A percentile compares a stretch with the other conserved stretches of the same genome.
phyloP scores from a whole-genome alignment of 2,113 vertebrate species.

The Cyanoliseus patagonus region DNA sequence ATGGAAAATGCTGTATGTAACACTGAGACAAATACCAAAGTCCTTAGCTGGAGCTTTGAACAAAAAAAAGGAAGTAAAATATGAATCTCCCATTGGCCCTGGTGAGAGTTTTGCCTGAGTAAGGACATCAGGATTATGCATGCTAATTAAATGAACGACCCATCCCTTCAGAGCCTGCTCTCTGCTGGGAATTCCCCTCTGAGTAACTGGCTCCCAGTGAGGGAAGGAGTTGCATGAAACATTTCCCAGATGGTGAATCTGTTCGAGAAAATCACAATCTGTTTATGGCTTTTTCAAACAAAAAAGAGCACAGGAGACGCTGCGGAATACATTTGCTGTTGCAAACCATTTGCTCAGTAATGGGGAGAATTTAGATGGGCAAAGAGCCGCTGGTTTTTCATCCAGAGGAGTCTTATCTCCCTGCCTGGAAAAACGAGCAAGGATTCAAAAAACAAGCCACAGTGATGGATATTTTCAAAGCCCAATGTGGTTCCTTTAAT shows the following conservation, averaged over 20 bases:
- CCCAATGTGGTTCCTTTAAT: neutral
- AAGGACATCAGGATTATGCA: conserved; percentile 45
- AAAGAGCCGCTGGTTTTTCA: neutral
- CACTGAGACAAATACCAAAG: conserved; percentile 43
- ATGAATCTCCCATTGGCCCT: conserved; percentile 1
- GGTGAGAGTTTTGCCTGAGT: conserved; percentile 59
- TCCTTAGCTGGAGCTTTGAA: conserved; percentile 19
- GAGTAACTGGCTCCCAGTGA: conserved; percentile 64
- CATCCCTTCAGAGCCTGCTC: conserved; percentile 55
- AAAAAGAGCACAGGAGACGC: conserved; percentile 53
- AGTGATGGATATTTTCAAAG: rapidly evolving
- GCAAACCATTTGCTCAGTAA: conserved; percentile 64
- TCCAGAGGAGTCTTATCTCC: neutral
- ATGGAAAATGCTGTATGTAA: neutral
- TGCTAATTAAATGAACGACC: conserved; percentile 61
- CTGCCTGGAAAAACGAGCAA: neutral
- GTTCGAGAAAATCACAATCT: conserved; percentile 66
- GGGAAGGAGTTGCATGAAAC: conserved; percentile 61
- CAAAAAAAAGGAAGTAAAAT: neutral
- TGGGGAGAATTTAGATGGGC: conserved; percentile 58
- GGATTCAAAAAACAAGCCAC: neutral
- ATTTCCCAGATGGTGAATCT: conserved; percentile 68
- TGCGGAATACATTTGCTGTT: conserved; percentile 51
- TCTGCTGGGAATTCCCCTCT: conserved; percentile 65
- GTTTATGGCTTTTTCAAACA: conserved; percentile 58